Percentiles rank a stretch among this genome's conserved stretches.
Conservation (phyloP, 53 echinoderm and acorn worm species). For the Antedon mediterranea region DNA sequence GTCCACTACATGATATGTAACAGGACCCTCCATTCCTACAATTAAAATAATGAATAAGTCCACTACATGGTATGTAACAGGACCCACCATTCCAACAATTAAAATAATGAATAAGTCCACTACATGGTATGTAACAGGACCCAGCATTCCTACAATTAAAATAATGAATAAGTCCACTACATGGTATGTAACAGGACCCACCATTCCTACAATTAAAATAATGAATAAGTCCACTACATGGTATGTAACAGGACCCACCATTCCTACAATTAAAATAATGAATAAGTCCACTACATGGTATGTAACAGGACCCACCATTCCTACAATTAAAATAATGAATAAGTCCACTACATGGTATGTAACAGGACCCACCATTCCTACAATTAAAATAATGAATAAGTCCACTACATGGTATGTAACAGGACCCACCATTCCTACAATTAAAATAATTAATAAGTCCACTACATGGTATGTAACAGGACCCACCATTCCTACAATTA, state of each 20-base stretch:
- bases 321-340: conserved; percentile 11
- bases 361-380: conserved; percentile 42
- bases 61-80: conserved; percentile 45
- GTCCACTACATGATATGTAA: conserved; percentile 42
- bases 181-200: conserved; percentile 37
- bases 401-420: conserved; percentile 45
- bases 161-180: conserved; percentile 31
- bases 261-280: conserved; percentile 13
- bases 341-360: conserved; percentile 41
- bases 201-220: conserved; percentile 16
- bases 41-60: conserved; percentile 9
- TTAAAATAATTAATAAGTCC: conserved; percentile 18
- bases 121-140: conserved; percentile 42
- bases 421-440: conserved; percentile 29
- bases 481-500: conserved; percentile 21
- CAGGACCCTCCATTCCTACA: conserved; percentile 34
- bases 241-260: conserved; percentile 32
- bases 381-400: not conserved
- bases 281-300: conserved; percentile 38
- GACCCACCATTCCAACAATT: conserved; percentile 24
- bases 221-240: conserved; percentile 43
- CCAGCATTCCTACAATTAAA: conserved; percentile 20
- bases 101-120: conserved; percentile 18
- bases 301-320: conserved; percentile 37
- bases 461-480: conserved; percentile 42